phyloP scores from a whole-genome alignment of 2,797 vertebrate genomes.

The Sebastes alutus region DNA sequence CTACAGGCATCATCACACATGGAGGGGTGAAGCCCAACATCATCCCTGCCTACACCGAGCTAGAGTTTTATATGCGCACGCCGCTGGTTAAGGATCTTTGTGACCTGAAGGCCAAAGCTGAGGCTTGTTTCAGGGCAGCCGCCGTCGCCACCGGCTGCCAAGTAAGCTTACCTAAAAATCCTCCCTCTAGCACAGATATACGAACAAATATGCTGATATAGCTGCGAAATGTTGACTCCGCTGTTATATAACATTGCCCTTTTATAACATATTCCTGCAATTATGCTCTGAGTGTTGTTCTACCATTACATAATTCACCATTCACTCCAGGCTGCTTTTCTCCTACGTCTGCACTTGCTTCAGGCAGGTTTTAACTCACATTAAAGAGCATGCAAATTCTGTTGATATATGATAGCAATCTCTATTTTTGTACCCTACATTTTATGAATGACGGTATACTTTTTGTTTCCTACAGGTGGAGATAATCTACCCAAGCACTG shows the following conservation, averaged over 20 bases:
- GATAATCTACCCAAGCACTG: slow-evolving; percentile 75
- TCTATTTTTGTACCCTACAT: not conserved
- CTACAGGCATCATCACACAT: slow-evolving; percentile 90
- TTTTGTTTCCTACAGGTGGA: slow-evolving; percentile 81
- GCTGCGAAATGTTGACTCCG: not conserved
- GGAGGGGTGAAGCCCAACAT: slow-evolving; percentile 91
- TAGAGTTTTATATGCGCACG: slow-evolving; percentile 88
- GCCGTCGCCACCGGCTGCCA: slow-evolving; percentile 88
- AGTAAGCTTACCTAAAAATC: slow-evolving; percentile 75
- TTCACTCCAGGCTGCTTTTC: slow-evolving; percentile 42
- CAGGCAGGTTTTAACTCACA: slow-evolving; percentile 20
- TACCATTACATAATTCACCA: slow-evolving; percentile 42
- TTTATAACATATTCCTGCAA: slow-evolving; percentile 35
- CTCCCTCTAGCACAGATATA: not conserved
- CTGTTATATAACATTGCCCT: slow-evolving; percentile 14
- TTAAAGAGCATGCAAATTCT: not conserved
- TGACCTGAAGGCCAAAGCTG: slow-evolving; percentile 85
- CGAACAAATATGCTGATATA: not conserved
- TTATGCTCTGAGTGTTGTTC: slow-evolving; percentile 19
- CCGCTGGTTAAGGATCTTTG: slow-evolving; percentile 84
- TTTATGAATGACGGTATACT: not conserved
- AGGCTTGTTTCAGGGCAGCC: slow-evolving; percentile 90
- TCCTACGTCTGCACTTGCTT: slow-evolving; percentile 33
- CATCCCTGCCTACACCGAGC: slow-evolving; percentile 88
- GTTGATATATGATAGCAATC: not conserved